Base-by-base conservation (phyloP, 1,140 invertebrate genomes). In the Eriocheir sinensis region DNA sequence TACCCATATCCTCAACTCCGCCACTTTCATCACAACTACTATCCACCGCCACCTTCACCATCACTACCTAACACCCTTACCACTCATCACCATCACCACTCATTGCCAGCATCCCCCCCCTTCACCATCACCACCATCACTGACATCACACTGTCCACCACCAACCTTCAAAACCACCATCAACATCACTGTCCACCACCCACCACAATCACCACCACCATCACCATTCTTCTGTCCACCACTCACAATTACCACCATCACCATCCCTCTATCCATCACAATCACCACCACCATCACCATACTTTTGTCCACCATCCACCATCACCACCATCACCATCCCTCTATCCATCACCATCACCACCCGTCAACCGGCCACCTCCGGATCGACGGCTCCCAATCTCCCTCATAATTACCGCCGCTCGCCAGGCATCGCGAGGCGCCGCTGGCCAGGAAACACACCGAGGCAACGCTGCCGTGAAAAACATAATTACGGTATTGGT, bases 401-500 rank as follows among this genome's bases (percentile, higher is more conserved):
- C 60, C n/a, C 60, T n/a, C 60, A 2, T 72, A 72, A 72, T 72
- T 72, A 27, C 60, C 60, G 6, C 3, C 60, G 8, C 44, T 48
- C 60, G 27, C 60, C 27, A 72, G n/a, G 60, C 60, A 72, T 72
- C 21, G 60, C 27, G 27, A 21, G 60, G 27, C 60, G 60, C 6
- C 21, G 60, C 12, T 72, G 60, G 27, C 21, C 60, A 72, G 60
- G 60, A 72, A n/a, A 72, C 60, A n/a, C 12, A n/a, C 60, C n/a
- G 60, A 72, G 27, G 60, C 8, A 60, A 36, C 89, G 34, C 48
- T 72, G 89, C 48, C 44, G 48, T 90, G 60, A 90, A 90, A 90
- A 72, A 72, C 60, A 72, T 72, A 72, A 30, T 90, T 72, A 72
- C n/a, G 41, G 53, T 90, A 38, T 34, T 90, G 89, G 53, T 72